These are phyloP conservation scores for Boulengeromyrus knoepffleri DNA, from an alignment of 2,113 vertebrate genomes.

Conservation along the genomic window DNA sequence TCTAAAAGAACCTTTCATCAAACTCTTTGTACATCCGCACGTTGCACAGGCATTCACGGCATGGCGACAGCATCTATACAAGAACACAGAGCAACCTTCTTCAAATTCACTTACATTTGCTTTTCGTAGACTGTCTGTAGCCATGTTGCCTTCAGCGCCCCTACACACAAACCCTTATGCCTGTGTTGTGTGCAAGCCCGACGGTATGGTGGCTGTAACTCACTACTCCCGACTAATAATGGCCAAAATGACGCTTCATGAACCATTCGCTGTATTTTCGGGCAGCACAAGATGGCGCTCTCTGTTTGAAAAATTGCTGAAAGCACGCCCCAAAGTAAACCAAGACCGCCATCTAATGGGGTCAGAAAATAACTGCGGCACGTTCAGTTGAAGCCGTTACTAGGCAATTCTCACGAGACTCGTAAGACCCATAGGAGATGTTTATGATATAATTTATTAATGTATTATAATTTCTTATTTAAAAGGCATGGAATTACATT, in stretches of 20 bases:
- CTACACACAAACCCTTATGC: neutral
- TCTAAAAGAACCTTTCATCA: neutral
- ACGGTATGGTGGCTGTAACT: neutral
- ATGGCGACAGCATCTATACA: neutral
- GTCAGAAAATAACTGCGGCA: neutral
- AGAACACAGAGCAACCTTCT: neutral
- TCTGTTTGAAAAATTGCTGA: neutral
- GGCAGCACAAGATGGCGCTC: neutral
- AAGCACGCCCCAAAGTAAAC: too few relatives aligned
- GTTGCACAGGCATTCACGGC: neutral
- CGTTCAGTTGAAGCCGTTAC: neutral
- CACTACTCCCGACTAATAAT: neutral
- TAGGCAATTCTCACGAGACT: neutral
- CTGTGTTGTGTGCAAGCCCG: neutral
- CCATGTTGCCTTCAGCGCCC: neutral
- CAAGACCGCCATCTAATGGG: neutral
- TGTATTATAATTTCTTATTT: neutral
- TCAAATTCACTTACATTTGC: neutral
- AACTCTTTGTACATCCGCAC: neutral
- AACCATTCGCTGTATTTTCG: neutral
- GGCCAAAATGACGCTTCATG: neutral
- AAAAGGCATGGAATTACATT: neutral
- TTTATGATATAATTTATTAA: neutral
- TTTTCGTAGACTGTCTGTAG: neutral
- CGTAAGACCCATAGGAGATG: neutral